Percentiles rank a stretch among this genome's conserved stretches.
Evolutionary conservation across 1,140 invertebrate species (phyloP).

Genomic region (Potamilus streckersoni): DNA sequence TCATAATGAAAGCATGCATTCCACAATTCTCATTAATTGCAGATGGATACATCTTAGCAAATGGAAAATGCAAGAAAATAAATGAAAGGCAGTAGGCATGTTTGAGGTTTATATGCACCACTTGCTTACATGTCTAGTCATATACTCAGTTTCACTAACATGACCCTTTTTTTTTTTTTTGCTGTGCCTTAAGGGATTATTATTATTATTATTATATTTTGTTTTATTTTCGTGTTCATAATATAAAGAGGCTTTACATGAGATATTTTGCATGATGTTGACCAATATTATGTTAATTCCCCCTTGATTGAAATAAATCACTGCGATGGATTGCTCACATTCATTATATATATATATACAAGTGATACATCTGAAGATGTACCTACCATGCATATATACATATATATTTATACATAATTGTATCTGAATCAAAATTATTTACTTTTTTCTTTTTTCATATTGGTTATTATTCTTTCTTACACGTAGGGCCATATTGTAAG

Average conservation of each 20-base stretch:
- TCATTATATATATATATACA: constrained; percentile 9
- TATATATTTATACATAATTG: constrained; percentile 18
- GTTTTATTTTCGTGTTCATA: constrained; percentile 51
- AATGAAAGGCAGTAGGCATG: constrained; percentile 2
- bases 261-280: constrained; percentile 43
- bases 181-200: constrained; percentile 61
- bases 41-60: too few species aligned
- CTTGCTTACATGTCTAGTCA: constrained; percentile 55
- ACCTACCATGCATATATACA: constrained; percentile 39
- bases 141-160: constrained; percentile 51
- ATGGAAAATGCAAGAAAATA: too few species aligned
- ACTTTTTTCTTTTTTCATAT: constrained; percentile 5
- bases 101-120: constrained; percentile 11
- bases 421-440: constrained; percentile 7
- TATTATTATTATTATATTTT: constrained; percentile 21
- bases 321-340: constrained; percentile 3
- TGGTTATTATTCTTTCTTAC: constrained; percentile 10
- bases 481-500: too few species aligned
- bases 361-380: constrained; percentile 8
- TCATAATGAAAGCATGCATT: neutral
- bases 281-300: constrained; percentile 31
- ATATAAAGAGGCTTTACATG: constrained; percentile 51
- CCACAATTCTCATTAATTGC: neutral
- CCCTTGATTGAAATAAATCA: neutral
- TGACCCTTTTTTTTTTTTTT: constrained; percentile 45